Base-by-base conservation (phyloP, 1,140 invertebrate genomes). In the Drosophila eugracilis region DNA sequence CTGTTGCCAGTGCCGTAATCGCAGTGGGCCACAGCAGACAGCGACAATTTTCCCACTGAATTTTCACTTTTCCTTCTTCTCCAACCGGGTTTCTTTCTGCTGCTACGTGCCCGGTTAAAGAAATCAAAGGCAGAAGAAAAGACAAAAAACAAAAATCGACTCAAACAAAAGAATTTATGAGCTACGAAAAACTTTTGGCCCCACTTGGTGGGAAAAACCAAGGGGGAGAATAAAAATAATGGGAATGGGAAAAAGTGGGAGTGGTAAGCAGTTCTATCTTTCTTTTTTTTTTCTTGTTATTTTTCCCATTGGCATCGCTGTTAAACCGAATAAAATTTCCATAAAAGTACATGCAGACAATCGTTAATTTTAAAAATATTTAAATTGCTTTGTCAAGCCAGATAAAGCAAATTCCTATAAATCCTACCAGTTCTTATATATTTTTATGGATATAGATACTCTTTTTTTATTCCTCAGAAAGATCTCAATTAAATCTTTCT, bases 1-100 rank as follows among this genome's bases (percentile, higher is more conserved):
- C 36, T 34, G 34, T 36, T 62, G 76, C 48, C 65, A 65, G 73
- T 71, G 72, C 78, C 47, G 78, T 86, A 85, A 85, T 86, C 73
- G 60, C 53, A 76, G 52, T 71, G 53, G 52, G 54, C 60, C 78
- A 39, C 62, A n/a, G n/a, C n/a, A 76, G 78, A 75, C 76, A 77
- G 71, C 80, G 83, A 86, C 83, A 86, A 81, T 88, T 86, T 86
- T 86, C 81, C 78, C 81, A 86, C 81, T 75, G 77, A 63, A 70
- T 86, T 86, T 86, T 86, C 83, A 70, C 77, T 85, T 86, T 86
- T 84, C n/a, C n/a, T n/a, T n/a, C n/a, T n/a, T 66, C 36, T 26
- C 71, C 45, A 42, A 58, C 54, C 58, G 49, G 42, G 71, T 71
- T 79, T 66, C 26, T 60, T 66, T 53, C 28, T n/a, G n/a, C n/a